These are phyloP conservation scores for Colletes latitarsis DNA, from an alignment of 1,140 invertebrate species.

Conservation along the genomic window DNA sequence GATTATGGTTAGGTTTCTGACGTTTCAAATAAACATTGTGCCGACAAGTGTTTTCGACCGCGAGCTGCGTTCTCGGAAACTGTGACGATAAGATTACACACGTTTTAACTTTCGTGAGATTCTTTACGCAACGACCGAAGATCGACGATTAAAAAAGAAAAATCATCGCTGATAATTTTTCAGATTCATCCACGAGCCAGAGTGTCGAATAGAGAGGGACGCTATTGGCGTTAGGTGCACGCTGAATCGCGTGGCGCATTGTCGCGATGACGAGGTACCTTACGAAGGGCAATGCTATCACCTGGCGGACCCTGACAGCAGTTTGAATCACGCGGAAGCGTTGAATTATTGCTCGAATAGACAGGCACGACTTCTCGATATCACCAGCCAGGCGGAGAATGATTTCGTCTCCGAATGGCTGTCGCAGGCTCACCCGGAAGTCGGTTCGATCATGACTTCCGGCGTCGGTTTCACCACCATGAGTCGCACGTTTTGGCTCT, in stretches of 20 bases:
- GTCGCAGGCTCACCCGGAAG: constrained; percentile 74
- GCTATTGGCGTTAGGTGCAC: constrained; percentile 80
- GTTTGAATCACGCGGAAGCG: constrained; percentile 80
- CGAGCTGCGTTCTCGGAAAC: neutral
- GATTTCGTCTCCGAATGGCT: constrained; percentile 84
- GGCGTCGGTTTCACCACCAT: constrained; percentile 81
- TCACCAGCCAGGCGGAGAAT: constrained; percentile 83
- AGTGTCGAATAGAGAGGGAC: constrained; percentile 75
- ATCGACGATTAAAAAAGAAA: too few species aligned
- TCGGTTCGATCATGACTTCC: constrained; percentile 81
- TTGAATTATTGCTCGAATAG: constrained; percentile 75
- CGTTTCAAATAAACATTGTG: neutral
- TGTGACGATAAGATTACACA: neutral
- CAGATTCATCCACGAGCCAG: constrained; percentile 71
- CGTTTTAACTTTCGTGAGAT: neutral
- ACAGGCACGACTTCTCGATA: constrained; percentile 80
- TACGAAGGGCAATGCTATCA: constrained; percentile 80
- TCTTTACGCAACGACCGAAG: neutral
- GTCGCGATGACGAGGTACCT: constrained; percentile 78
- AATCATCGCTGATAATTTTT: neutral
- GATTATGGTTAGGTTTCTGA: too few species aligned
- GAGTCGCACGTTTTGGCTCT: constrained; percentile 80
- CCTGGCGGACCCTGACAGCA: constrained; percentile 71
- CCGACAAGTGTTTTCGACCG: neutral
- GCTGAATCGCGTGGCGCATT: constrained; percentile 79